Conservation (phyloP, 1,140 invertebrate species). For the Metopolophium dirhodum region DNA sequence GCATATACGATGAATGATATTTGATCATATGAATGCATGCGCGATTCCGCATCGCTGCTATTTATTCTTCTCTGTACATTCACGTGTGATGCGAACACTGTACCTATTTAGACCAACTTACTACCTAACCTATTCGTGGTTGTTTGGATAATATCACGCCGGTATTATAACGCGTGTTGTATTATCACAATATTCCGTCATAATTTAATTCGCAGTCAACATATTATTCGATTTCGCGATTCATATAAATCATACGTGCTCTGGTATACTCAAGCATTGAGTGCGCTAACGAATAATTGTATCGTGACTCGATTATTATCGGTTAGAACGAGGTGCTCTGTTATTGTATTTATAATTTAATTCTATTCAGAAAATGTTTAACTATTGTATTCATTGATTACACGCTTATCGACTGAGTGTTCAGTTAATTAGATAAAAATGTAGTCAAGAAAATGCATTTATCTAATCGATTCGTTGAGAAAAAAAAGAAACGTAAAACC, state of each 20-base stretch:
- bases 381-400: not conserved
- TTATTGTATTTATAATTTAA: not conserved
- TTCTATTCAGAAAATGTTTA: no score
- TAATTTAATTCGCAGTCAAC: not conserved
- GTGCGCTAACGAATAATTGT: not conserved
- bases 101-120: not conserved
- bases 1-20: not conserved
- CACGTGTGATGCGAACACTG: not conserved
- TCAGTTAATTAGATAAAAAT: not conserved
- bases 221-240: not conserved
- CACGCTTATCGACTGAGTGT: not conserved
- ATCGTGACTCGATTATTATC: not conserved
- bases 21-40: not conserved
- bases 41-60: no score
- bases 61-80: not conserved
- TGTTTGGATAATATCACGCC: not conserved
- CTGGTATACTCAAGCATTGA: no score
- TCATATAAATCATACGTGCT: no score
- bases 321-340: not conserved
- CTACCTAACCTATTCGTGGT: not conserved
- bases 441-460: not conserved
- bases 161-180: no score
- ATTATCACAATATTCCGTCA: not conserved
- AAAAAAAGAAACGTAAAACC: not conserved
- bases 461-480: not conserved